Conservation (phyloP, 2,888 invertebrate species). For the Ophioninae sp. region DNA sequence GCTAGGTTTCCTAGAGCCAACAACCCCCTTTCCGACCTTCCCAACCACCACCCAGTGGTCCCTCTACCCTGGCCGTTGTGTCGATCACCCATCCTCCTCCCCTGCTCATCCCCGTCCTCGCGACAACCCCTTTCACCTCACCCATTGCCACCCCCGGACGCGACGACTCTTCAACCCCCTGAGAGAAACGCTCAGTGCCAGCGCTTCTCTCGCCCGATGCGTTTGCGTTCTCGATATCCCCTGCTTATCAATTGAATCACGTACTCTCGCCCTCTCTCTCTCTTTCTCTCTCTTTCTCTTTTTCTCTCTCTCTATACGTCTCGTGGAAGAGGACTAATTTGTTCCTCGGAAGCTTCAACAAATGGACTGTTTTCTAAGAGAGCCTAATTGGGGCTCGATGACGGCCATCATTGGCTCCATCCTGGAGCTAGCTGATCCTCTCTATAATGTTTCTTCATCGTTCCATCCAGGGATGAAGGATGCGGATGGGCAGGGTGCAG, state of each 20-base stretch:
- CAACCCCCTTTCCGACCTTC: conserved; percentile 32
- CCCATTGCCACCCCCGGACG: conserved; percentile 19
- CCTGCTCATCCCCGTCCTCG: conserved; percentile 26
- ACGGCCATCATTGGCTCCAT: no score
- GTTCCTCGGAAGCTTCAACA: no score
- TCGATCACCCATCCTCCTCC: conserved; percentile 31
- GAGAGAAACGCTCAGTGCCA: conserved; percentile 73
- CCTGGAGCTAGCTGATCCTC: no score
- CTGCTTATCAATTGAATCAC: background rate
- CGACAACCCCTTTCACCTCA: conserved; percentile 24
- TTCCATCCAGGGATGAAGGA: conserved; percentile 18
- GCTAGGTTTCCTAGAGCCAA: conserved; percentile 25
- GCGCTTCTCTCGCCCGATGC: conserved; percentile 76
- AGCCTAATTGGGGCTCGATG: no score
- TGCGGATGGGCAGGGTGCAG: conserved; percentile 18
- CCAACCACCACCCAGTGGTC: background rate
- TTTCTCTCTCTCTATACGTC: no score
- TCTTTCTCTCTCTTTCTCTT: no score
- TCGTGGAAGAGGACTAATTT: no score
- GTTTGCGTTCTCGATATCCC: conserved; percentile 62
- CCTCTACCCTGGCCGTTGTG: conserved; percentile 4
- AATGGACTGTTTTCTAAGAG: no score
- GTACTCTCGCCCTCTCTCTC: no score
- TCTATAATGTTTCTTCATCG: no score
- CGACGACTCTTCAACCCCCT: conserved; percentile 70